Evolutionary conservation across 1,140 invertebrate genomes (phyloP), one percentile per base, ranked within the genome.

Genomic region (Steinernema khuongi): DNA sequence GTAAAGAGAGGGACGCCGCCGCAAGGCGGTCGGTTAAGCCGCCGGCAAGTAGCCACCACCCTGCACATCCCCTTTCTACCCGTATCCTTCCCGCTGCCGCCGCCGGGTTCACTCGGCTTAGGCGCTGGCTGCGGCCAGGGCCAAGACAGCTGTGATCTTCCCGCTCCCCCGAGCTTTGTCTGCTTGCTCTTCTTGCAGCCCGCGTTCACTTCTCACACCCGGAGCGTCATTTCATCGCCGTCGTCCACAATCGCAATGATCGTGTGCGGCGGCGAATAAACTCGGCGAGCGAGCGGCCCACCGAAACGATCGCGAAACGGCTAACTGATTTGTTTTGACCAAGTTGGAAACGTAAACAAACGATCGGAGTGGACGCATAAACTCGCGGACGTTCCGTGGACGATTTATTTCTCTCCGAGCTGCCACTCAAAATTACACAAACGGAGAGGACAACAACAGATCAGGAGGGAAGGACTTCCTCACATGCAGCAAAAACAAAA

Each of bases 241-340:
- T 41, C n/a, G 7, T 41, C n/a, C n/a, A n/a, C n/a, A n/a, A n/a
- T n/a, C n/a, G n/a, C n/a, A n/a, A n/a, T n/a, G n/a, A n/a, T n/a
- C n/a, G n/a, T n/a, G n/a, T n/a, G n/a, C n/a, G n/a, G n/a, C n/a
- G n/a, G n/a, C n/a, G n/a, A n/a, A n/a, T n/a, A n/a, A n/a, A 70
- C 7, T 31, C 71, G 19, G 31, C 32, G 31, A 41, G 31, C 41
- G 22, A 31, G 36, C 31, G 75, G 28, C 29, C n/a, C 29, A 31
- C 60, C 29, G 32, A 19, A 31, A 66, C 50, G 67, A 26, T 77
- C 69, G 26, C 30, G n/a, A 22, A 30, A 72, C 31, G 19, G 26
- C 32, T 31, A 66, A 71, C 67, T 60, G 50, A 60, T 60, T 60
- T 60, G 50, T 60, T 60, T 60, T 60, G 7, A 4, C 50, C 14